Percentiles rank a stretch among this genome's conserved stretches.
phyloP scores from a whole-genome alignment of 2,113 vertebrate genomes.

The Phyllostomus hastatus region DNA sequence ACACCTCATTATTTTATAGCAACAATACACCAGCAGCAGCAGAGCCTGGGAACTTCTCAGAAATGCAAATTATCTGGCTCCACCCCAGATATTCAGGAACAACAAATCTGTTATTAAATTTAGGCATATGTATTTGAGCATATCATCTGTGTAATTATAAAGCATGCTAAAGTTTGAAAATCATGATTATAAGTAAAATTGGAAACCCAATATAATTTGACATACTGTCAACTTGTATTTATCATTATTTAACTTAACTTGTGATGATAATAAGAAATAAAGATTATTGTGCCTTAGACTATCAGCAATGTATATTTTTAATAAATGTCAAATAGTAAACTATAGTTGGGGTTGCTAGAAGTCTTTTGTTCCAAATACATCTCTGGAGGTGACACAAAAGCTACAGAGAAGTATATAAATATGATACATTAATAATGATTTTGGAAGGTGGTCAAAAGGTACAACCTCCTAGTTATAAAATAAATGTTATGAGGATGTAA shows the following conservation, averaged over 20 bases:
- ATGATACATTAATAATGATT: not conserved
- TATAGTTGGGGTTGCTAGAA: not conserved
- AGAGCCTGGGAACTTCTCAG: not conserved
- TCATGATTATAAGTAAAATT: not conserved
- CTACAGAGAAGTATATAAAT: not conserved
- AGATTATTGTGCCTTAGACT: not conserved
- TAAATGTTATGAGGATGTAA: not conserved
- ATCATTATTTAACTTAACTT: not conserved
- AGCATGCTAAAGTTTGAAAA: not conserved
- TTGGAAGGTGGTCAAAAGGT: not conserved
- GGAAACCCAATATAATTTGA: not conserved
- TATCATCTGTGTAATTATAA: not conserved
- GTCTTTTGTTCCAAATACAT: not conserved
- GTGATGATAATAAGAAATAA: not conserved
- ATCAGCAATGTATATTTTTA: not conserved
- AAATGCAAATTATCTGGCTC: not conserved
- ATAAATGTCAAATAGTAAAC: not conserved
- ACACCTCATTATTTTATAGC: constrained; percentile 3
- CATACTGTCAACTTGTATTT: not conserved
- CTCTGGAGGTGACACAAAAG: not conserved
- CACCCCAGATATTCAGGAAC: not conserved
- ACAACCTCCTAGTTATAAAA: not conserved
- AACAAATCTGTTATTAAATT: not conserved
- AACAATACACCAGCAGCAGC: not conserved
- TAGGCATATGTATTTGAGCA: not conserved